Evolutionary conservation across 2,113 vertebrate species (phyloP).

Genomic region (Catharus minimus): DNA sequence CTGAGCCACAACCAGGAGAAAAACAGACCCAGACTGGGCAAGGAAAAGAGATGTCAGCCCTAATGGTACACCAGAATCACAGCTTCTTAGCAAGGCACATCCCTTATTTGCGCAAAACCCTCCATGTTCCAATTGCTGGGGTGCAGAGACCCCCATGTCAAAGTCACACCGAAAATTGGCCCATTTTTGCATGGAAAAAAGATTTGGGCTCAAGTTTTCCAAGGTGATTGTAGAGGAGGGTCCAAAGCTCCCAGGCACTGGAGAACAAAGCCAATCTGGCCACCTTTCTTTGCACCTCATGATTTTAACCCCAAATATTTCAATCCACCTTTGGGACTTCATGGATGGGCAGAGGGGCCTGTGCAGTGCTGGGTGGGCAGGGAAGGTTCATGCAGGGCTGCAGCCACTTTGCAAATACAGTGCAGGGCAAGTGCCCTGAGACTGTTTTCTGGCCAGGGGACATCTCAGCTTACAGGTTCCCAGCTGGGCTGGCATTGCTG

Average conservation of each 20-base stretch:
- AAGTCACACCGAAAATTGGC: background rate
- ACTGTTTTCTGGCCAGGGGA: background rate
- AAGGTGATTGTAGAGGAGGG: background rate
- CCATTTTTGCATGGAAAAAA: background rate
- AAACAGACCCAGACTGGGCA: background rate
- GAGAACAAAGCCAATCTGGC: background rate
- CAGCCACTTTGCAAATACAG: background rate
- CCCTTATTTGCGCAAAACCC: background rate
- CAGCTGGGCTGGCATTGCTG: background rate
- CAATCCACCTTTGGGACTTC: background rate
- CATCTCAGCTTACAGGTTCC: constrained; percentile 4
- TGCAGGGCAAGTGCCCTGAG: background rate
- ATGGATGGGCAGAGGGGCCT: fast-evolving
- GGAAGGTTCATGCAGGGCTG: background rate
- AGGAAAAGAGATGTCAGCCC: background rate
- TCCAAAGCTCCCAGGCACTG: background rate
- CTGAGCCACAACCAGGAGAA: fast-evolving
- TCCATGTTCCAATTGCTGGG: background rate
- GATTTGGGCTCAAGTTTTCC: background rate
- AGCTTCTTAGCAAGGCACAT: background rate
- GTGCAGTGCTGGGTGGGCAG: background rate
- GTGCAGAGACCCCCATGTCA: background rate
- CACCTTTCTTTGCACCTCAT: background rate
- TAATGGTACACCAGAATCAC: background rate
- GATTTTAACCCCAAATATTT: background rate